Percentiles rank a stretch among this genome's conserved stretches.
Evolutionary conservation across 2,797 vertebrate species (phyloP).

Genomic region (Enteromius fasciolatus): DNA sequence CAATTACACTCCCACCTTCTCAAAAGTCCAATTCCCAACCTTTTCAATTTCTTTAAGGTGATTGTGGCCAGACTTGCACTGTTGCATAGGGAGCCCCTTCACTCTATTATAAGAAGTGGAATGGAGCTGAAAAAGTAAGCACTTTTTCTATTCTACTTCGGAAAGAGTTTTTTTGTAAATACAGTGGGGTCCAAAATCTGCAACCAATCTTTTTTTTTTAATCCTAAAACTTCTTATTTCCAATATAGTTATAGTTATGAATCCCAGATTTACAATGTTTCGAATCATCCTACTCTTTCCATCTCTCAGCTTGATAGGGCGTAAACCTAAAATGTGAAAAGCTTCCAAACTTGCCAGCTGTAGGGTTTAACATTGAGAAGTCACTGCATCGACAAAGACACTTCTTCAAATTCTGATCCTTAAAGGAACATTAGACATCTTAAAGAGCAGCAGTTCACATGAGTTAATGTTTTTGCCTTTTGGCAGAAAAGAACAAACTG

Average conservation of each 20-base stretch:
- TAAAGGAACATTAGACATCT: slow-evolving; percentile 51
- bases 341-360: slow-evolving; percentile 28
- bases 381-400: background rate
- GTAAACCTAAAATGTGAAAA: slow-evolving; percentile 11
- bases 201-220: background rate
- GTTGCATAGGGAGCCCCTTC: slow-evolving; percentile 33
- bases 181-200: background rate
- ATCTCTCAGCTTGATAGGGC: slow-evolving; percentile 6
- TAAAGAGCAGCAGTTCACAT: slow-evolving; percentile 25
- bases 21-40: slow-evolving; percentile 66
- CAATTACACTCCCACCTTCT: slow-evolving; percentile 63
- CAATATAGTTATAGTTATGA: background rate
- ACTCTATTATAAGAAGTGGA: slow-evolving; percentile 8
- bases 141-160: slow-evolving; percentile 30
- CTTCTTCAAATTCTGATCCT: slow-evolving; percentile 63
- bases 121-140: slow-evolving; percentile 40
- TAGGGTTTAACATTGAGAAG: slow-evolving; percentile 14
- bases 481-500: slow-evolving; percentile 29
- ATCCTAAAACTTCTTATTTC: background rate
- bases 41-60: slow-evolving; percentile 63
- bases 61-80: slow-evolving; percentile 50
- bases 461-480: slow-evolving; percentile 40
- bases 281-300: background rate
- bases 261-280: background rate
- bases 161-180: background rate